A percentile compares a stretch with the other conserved stretches of the same genome.
These are phyloP conservation scores for Xestia rhomboidea DNA, from an alignment of 2,888 invertebrate species.

Conservation along the genomic window DNA sequence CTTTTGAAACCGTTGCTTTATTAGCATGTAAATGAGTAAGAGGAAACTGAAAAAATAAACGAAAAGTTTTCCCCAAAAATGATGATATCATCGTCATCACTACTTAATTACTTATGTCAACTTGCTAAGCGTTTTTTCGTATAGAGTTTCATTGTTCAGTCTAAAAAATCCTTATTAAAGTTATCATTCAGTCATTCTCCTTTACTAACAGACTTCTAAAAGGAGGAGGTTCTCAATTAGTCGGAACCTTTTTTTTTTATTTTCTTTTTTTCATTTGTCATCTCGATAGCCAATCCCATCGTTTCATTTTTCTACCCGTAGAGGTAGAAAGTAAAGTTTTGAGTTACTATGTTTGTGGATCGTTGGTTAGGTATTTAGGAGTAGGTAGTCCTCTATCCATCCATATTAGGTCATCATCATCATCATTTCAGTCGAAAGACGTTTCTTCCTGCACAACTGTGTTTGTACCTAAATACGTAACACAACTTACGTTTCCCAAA, in stretches of 20 bases:
- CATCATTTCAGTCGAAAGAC: too few species aligned
- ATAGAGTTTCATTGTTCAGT: neutral
- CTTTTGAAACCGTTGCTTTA: neutral
- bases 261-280: too few species aligned
- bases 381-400: too few species aligned
- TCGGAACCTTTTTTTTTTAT: too few species aligned
- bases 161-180: neutral
- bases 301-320: neutral
- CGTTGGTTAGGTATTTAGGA: too few species aligned
- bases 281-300: too few species aligned
- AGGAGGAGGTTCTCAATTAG: too few species aligned
- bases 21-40: neutral
- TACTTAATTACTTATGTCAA: neutral
- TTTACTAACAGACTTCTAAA: too few species aligned
- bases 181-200: neutral
- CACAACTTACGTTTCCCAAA: constrained; percentile 64
- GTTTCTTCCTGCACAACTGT: too few species aligned
- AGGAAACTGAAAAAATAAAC: neutral
- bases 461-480: too few species aligned
- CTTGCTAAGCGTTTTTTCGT: neutral
- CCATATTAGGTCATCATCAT: too few species aligned
- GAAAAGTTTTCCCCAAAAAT: neutral
- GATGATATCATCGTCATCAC: neutral
- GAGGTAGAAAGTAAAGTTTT: neutral
- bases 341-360: neutral